These are phyloP conservation scores for Nematopogon swammerdamellus DNA, from an alignment of 2,888 invertebrate genomes.

Conservation along the genomic window DNA sequence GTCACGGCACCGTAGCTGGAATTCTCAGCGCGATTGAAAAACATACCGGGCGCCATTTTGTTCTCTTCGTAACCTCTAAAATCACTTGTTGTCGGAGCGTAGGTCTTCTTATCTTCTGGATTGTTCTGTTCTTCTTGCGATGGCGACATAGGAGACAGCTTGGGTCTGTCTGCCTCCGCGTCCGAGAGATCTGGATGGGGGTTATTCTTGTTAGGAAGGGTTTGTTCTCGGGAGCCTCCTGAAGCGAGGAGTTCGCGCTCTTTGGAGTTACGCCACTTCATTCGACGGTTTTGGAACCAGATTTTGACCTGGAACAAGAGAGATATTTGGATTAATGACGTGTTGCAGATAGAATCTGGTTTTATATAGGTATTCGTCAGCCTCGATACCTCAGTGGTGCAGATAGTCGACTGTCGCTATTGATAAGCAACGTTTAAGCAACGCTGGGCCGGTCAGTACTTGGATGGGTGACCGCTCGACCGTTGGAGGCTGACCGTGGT, in stretches of 20 bases:
- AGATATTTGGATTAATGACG: neutral
- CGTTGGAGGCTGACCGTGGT: no score
- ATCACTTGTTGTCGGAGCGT: slow-evolving; percentile 29
- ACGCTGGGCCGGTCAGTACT: no score
- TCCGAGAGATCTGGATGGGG: slow-evolving; percentile 94
- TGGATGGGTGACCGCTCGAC: no score
- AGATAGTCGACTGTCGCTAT: no score
- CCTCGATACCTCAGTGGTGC: no score
- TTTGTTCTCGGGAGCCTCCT: slow-evolving; percentile 93
- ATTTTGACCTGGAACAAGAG: slow-evolving; percentile 54
- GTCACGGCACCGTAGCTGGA: slow-evolving; percentile 34
- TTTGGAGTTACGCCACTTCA: slow-evolving; percentile 99
- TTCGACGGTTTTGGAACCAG: slow-evolving; percentile 94
- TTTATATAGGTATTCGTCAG: no score
- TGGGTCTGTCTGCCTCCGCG: slow-evolving; percentile 77
- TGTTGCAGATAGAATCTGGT: no score
- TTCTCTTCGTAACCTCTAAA: slow-evolving; percentile 29
- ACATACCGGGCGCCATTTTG: slow-evolving; percentile 28
- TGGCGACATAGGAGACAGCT: slow-evolving; percentile 59
- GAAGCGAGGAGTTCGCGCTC: slow-evolving; percentile 91
- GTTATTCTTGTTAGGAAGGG: slow-evolving; percentile 94
- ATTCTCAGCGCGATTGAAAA: slow-evolving; percentile 28
- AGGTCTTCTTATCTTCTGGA: slow-evolving; percentile 30
- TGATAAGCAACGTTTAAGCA: no score
- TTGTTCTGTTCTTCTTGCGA: slow-evolving; percentile 27